These are phyloP conservation scores for Penaeus monodon DNA, from an alignment of 2,888 invertebrate genomes.

Conservation along the genomic window DNA sequence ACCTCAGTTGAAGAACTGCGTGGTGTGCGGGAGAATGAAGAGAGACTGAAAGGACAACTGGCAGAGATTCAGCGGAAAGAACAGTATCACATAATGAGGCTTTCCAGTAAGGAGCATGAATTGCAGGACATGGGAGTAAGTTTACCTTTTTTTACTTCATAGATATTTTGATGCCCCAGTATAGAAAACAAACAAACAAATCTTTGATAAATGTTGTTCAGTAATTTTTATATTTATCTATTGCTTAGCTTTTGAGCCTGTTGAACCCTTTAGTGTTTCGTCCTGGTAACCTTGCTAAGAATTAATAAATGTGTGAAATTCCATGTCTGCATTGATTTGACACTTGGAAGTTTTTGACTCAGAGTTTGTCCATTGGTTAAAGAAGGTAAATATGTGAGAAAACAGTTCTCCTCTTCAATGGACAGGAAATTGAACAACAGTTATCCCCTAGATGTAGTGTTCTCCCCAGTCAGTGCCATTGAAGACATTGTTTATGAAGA, in stretches of 20 bases:
- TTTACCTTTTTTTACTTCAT: slow-evolving; percentile 65
- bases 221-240: neutral
- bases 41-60: slow-evolving; percentile 70
- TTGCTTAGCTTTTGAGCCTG: slow-evolving; percentile 5
- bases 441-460: no score
- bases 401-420: no score
- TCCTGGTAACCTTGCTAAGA: slow-evolving; percentile 12
- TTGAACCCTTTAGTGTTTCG: no score
- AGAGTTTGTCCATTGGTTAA: no score
- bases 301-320: neutral
- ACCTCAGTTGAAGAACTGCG: slow-evolving; percentile 51
- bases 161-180: no score
- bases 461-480: no score
- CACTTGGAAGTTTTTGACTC: no score
- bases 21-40: slow-evolving; percentile 50
- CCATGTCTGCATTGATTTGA: no score
- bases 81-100: slow-evolving; percentile 89
- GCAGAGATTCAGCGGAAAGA: slow-evolving; percentile 90
- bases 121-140: slow-evolving; percentile 95
- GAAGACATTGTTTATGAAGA: neutral
- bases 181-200: no score
- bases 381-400: no score
- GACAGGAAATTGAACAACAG: no score
- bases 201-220: neutral
- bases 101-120: slow-evolving; percentile 96